Evolutionary conservation across 2,888 invertebrate species (phyloP).

Genomic region (Vesta saturnalis): DNA sequence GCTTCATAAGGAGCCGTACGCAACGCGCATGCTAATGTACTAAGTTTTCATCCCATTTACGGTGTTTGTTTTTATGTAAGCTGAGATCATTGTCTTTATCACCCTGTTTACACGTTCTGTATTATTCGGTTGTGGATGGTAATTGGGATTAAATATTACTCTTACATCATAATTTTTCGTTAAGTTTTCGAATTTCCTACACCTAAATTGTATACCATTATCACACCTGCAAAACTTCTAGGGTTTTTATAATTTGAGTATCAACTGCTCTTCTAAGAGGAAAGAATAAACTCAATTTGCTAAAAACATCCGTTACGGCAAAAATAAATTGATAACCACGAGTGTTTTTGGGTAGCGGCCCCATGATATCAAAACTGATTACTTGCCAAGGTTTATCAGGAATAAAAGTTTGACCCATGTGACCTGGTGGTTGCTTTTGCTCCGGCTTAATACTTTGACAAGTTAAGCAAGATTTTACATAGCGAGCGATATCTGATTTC

Average conservation of each 20-base stretch:
- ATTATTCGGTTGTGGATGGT: conserved; percentile 35
- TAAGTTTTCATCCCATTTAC: conserved; percentile 27
- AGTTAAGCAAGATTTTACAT: too few species aligned
- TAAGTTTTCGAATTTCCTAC: conserved; percentile 14
- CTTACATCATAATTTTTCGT: conserved; percentile 21
- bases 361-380: too few species aligned
- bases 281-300: conserved; percentile 21
- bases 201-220: conserved; percentile 35
- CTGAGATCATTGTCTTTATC: too few species aligned
- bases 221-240: conserved; percentile 32
- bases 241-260: conserved; percentile 6
- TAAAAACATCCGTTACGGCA: conserved; percentile 25
- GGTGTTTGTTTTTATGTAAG: conserved; percentile 28
- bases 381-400: too few species aligned
- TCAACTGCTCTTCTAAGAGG: conserved; percentile 27
- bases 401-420: too few species aligned
- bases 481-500: conserved; percentile 30
- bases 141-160: conserved; percentile 17
- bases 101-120: conserved; percentile 29
- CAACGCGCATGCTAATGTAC: conserved; percentile 24
- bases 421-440: too few species aligned
- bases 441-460: too few species aligned
- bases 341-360: too few species aligned
- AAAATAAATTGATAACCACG: conserved; percentile 29
- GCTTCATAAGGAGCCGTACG: conserved; percentile 28